Conservation (phyloP, 2,797 vertebrate species). For the Aulostomus chinensis region DNA sequence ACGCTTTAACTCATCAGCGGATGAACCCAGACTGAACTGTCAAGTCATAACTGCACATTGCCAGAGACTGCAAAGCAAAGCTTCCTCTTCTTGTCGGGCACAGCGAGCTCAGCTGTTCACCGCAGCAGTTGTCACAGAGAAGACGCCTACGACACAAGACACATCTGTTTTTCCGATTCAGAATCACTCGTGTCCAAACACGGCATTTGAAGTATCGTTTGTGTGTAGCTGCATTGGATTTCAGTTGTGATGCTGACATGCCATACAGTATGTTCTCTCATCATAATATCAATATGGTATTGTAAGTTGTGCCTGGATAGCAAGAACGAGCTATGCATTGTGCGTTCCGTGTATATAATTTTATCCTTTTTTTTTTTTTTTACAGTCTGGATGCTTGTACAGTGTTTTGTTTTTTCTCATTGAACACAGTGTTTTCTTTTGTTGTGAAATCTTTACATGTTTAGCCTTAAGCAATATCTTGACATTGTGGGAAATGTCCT, state of each 20-base stretch:
- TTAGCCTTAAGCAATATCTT: conserved; percentile 29
- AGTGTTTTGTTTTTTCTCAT: conserved; percentile 56
- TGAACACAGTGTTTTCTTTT: conserved; percentile 36
- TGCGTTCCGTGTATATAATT: conserved; percentile 76
- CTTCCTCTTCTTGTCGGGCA: conserved; percentile 55
- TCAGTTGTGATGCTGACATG: conserved; percentile 54
- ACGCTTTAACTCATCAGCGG: conserved; percentile 58
- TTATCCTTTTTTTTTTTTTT: conserved; percentile 54
- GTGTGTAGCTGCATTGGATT: conserved; percentile 64
- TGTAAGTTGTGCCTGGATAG: conserved; percentile 65
- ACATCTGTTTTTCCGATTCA: conserved; percentile 5
- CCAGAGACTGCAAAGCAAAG: conserved; percentile 69
- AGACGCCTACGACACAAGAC: conserved; percentile 19
- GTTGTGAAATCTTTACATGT: conserved; percentile 42
- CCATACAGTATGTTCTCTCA: conserved; percentile 57
- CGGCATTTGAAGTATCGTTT: conserved; percentile 25
- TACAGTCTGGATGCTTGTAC: conserved; percentile 70
- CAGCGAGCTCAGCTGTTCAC: conserved; percentile 56
- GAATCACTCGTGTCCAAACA: conserved; percentile 38
- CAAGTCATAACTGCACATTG: conserved; percentile 79
- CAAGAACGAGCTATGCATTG: conserved; percentile 67
- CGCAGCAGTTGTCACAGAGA: conserved; percentile 42
- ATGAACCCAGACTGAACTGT: conserved; percentile 83
- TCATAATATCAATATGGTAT: conserved; percentile 50
- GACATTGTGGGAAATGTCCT: conserved; percentile 19